A percentile compares a stretch with the other conserved stretches of the same genome.
phyloP scores from a whole-genome alignment of 2,113 vertebrate genomes.

The Thinocorus orbignyianus region DNA sequence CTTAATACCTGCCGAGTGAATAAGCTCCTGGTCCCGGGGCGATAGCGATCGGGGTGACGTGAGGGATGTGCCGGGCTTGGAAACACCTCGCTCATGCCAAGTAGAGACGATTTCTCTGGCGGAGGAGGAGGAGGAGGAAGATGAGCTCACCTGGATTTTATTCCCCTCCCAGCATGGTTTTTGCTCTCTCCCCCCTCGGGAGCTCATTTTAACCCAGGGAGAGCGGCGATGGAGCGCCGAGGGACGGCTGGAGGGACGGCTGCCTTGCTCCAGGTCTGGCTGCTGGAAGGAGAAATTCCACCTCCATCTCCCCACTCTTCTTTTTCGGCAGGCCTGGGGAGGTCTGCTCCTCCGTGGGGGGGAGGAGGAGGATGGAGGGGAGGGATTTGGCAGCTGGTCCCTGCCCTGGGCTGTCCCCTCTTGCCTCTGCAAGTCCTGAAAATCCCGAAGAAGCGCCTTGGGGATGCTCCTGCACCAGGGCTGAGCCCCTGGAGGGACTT shows the following conservation, averaged over 20 bases:
- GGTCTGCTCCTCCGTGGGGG: not conserved
- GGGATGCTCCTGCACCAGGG: not conserved
- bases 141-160: constrained; percentile 52
- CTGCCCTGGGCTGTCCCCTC: not conserved
- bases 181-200: not conserved
- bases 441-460: rapidly evolving
- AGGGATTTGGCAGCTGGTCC: not conserved
- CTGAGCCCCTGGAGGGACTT: not conserved
- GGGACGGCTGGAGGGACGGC: not conserved
- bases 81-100: not conserved
- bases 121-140: not conserved
- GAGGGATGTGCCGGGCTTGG: constrained; percentile 28
- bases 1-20: not conserved
- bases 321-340: not conserved
- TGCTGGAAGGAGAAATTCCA: rapidly evolving
- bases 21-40: not conserved
- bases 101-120: not conserved
- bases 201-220: not conserved
- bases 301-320: not conserved
- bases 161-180: constrained; percentile 30
- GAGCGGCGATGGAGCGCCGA: not conserved
- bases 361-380: not conserved
- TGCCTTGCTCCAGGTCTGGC: not conserved
- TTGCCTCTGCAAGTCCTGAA: not conserved
- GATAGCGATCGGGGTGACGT: not conserved